These are phyloP conservation scores for Zaprionus vittiger DNA, from an alignment of 1,140 invertebrate species.

Conservation along the genomic window DNA sequence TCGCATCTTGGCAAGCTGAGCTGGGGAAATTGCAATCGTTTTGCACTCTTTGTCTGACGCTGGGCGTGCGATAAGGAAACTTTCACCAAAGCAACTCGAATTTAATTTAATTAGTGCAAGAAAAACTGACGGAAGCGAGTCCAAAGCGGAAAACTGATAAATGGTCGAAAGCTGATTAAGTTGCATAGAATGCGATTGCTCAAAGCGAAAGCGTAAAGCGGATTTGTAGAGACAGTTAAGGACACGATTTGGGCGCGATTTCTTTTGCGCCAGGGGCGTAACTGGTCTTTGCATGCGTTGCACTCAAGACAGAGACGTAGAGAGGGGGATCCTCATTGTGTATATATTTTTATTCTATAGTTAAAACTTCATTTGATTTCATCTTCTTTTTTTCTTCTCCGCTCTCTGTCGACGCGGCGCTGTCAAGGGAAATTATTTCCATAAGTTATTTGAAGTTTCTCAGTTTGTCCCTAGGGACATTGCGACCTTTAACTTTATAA, in stretches of 20 bases:
- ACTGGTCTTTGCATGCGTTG: neutral
- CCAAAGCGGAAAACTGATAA: slow-evolving; percentile 43
- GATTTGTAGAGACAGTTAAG: slow-evolving; percentile 58
- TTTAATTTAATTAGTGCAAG: slow-evolving; percentile 71
- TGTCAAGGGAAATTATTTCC: slow-evolving; percentile 6
- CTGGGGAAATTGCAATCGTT: slow-evolving; percentile 13
- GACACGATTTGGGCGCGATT: slow-evolving; percentile 19
- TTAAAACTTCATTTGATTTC: neutral
- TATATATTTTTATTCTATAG: neutral
- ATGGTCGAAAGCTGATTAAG: slow-evolving; percentile 49
- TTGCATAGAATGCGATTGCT: slow-evolving; percentile 32
- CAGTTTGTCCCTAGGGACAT: neutral
- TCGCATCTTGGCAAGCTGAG: neutral
- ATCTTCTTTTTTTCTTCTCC: neutral
- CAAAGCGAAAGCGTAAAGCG: slow-evolving; percentile 65
- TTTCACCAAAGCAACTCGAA: slow-evolving; percentile 57
- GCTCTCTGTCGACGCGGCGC: neutral
- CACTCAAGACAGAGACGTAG: neutral
- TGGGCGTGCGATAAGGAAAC: slow-evolving; percentile 57
- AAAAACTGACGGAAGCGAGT: slow-evolving; percentile 28
- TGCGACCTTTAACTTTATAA: slow-evolving; percentile 5
- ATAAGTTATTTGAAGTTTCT: neutral
- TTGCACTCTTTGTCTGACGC: slow-evolving; percentile 13
- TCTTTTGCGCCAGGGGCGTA: slow-evolving; percentile 4
- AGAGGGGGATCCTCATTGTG: neutral